These are phyloP conservation scores for Trichogramma dendrolimi DNA, from an alignment of 2,888 invertebrate genomes.

Conservation along the genomic window DNA sequence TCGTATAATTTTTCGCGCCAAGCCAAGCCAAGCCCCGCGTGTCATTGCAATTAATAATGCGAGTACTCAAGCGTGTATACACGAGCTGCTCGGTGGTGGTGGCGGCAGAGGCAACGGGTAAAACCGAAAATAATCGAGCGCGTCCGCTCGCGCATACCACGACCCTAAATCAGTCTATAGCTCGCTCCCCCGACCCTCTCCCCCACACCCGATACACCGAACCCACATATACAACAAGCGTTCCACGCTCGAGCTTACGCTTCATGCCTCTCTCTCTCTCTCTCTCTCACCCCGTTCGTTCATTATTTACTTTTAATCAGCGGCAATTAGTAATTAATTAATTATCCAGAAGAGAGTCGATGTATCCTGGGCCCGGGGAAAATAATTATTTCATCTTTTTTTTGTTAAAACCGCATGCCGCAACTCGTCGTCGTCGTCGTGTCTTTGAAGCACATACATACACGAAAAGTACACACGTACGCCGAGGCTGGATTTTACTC, in stretches of 20 bases:
- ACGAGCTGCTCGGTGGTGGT: no score
- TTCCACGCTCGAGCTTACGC: constrained; percentile 44
- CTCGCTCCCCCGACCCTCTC: no score
- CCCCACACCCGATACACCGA: no score
- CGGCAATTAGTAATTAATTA: constrained; percentile 46
- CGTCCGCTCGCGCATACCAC: constrained; percentile 39
- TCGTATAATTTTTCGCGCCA: no score
- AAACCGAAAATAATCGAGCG: constrained; percentile 50
- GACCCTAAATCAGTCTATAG: no score
- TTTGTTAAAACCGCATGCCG: background rate
- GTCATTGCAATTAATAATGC: no score
- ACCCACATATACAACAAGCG: no score
- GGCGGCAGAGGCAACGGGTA: constrained; percentile 23
- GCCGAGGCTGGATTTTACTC: background rate
- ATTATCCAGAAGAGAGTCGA: constrained; percentile 33
- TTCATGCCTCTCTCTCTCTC: constrained; percentile 15
- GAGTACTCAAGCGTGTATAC: no score
- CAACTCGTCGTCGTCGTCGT: constrained; percentile 26
- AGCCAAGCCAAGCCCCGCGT: no score
- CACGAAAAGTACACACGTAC: background rate
- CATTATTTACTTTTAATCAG: constrained; percentile 48
- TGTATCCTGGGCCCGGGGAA: background rate
- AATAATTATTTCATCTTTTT: constrained; percentile 32
- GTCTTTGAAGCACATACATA: background rate
- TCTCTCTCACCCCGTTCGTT: constrained; percentile 30